phyloP scores from a whole-genome alignment of 2,888 invertebrate genomes.

The Mythimna impura region DNA sequence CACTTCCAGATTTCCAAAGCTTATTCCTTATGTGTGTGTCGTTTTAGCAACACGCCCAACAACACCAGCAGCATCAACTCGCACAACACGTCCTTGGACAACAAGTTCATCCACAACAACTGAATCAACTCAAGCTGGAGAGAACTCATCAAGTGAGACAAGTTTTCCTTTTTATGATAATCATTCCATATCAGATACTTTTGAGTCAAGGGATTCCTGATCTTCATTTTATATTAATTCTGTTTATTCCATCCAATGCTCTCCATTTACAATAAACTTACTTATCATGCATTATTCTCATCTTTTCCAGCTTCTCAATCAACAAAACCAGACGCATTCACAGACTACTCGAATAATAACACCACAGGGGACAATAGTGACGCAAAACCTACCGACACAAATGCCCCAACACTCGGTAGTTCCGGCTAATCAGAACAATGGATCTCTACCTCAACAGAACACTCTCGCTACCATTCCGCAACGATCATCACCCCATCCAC shows the following conservation, averaged over 20 bases:
- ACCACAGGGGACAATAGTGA: conserved; percentile 85
- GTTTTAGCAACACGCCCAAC: conserved; percentile 62
- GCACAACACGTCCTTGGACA: conserved; percentile 80
- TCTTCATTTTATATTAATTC: neutral
- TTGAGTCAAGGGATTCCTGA: neutral
- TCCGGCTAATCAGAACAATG: conserved; percentile 78
- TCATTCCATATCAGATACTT: neutral
- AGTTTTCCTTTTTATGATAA: conserved; percentile 23
- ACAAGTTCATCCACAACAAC: conserved; percentile 77
- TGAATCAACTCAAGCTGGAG: conserved; percentile 81
- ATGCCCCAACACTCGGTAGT: conserved; percentile 75
- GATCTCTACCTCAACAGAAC: conserved; percentile 78
- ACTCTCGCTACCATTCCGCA: conserved; percentile 75
- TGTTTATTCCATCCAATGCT: neutral
- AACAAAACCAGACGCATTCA: conserved; percentile 75
- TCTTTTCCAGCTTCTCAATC: conserved; percentile 77
- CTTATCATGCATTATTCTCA: conserved; percentile 18
- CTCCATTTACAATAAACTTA: neutral
- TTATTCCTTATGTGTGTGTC: conserved; percentile 42
- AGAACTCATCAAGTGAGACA: conserved; percentile 79
- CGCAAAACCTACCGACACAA: conserved; percentile 77
- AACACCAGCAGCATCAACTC: conserved; percentile 77
- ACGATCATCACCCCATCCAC: conserved; percentile 70
- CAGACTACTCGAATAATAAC: conserved; percentile 81
- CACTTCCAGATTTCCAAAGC: conserved; percentile 37